Evolutionary conservation across 2,888 invertebrate species (phyloP).

Genomic region (Dusona sp.): DNA sequence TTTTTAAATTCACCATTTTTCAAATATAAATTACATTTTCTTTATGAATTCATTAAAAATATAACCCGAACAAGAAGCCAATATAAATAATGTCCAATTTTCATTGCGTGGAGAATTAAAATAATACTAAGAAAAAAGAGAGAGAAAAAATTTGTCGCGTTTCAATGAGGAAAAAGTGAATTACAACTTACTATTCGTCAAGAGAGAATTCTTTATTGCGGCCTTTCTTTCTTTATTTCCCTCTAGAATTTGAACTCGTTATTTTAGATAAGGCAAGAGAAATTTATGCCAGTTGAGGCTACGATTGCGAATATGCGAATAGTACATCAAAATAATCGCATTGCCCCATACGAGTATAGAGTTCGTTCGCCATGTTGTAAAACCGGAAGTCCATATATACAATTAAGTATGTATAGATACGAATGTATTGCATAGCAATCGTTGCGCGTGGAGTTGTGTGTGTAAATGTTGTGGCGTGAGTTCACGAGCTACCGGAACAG

Average conservation of each 20-base stretch:
- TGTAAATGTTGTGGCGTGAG: conserved; percentile 56
- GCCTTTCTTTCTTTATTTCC: neutral
- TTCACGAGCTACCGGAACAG: conserved; percentile 30
- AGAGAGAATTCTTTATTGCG: neutral
- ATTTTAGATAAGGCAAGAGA: conserved; percentile 2
- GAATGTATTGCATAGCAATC: conserved; percentile 32
- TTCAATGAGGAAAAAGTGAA: neutral
- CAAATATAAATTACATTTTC: too few relatives aligned
- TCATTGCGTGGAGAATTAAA: neutral
- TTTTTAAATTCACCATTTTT: too few relatives aligned
- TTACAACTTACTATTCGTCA: neutral
- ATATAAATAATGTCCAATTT: neutral
- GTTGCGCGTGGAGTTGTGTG: conserved; percentile 29
- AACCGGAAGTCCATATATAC: conserved; percentile 24
- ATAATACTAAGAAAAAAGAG: neutral
- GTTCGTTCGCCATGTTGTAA: conserved; percentile 7
- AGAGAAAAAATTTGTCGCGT: neutral
- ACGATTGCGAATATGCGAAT: neutral
- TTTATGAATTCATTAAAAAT: too few relatives aligned
- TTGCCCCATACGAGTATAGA: neutral
- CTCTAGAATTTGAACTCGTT: neutral
- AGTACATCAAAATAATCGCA: neutral
- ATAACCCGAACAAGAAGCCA: neutral
- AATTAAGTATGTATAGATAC: conserved; percentile 15
- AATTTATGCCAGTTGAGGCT: neutral